Evolutionary conservation across 2,113 vertebrate species (phyloP).

Genomic region (Podarcis muralis): DNA sequence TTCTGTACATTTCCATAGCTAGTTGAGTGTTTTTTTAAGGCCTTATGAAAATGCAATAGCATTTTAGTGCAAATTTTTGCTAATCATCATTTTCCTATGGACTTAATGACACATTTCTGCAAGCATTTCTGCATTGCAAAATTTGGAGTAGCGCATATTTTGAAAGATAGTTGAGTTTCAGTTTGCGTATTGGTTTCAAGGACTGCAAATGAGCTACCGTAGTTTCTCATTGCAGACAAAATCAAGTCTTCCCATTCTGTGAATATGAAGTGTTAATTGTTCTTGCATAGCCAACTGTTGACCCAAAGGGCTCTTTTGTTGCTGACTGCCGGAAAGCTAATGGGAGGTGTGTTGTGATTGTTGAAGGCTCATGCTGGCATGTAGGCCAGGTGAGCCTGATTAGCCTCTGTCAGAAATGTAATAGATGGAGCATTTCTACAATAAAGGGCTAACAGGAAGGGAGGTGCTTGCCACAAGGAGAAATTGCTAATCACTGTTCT

Average conservation of each 20-base stretch:
- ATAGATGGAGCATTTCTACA: background rate
- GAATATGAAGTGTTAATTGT: background rate
- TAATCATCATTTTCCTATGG: too few relatives aligned
- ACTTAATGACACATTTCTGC: too few relatives aligned
- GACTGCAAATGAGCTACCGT: too few relatives aligned
- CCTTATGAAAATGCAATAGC: too few relatives aligned
- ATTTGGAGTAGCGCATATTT: too few relatives aligned
- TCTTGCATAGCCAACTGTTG: background rate
- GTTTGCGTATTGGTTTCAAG: too few relatives aligned
- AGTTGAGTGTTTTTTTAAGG: too few relatives aligned
- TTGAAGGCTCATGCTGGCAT: background rate
- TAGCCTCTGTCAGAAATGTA: background rate
- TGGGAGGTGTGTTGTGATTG: background rate
- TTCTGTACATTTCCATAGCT: too few relatives aligned
- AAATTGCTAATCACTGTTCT: slow-evolving; percentile 1
- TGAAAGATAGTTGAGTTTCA: too few relatives aligned
- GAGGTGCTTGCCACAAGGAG: background rate
- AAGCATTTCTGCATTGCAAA: too few relatives aligned
- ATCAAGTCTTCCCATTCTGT: background rate
- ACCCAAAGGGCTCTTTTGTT: background rate
- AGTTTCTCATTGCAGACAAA: too few relatives aligned
- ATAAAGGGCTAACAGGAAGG: background rate
- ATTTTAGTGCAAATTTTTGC: too few relatives aligned
- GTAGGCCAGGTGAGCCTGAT: background rate
- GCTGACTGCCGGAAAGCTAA: background rate